Base-by-base conservation (phyloP, 1,140 invertebrate species). In the Drosophila leontia region DNA sequence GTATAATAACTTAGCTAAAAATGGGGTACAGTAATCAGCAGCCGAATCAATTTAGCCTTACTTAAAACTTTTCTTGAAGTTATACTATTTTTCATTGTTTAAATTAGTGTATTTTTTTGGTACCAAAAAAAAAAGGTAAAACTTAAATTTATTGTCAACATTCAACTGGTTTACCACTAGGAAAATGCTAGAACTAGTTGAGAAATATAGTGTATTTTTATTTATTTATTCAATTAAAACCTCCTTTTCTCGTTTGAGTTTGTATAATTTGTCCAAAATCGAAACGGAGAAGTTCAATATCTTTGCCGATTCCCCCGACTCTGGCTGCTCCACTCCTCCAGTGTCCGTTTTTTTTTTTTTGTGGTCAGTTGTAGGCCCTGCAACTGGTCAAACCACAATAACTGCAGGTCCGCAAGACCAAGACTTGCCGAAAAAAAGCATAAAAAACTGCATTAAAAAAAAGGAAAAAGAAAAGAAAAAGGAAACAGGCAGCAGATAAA, bases 301-400 rank as follows among this genome's bases (percentile, higher is more conserved):
- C 35, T 47, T 48, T 3, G 7, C 39, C 19, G 34, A 17, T 45
- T 45, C 44, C 45, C 13, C 3, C 48, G 34, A 68, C 68, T 55
- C 29, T 68, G 39, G 37, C 47, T 56, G 68, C 61, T 26, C 42
- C 60, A 67, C 62, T 65, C 51, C 62, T 65, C 51, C 53, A 39
- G 34, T 23, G 35, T 1, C 35, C 32, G 26, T 50, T 48, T 29
- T 26, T 29, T 48, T 75, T 48, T 29, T 26, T 29, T 48, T 75
- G 70, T 56, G 71, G 71, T 63, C 47, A 58, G 32, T 56, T 34
- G 17, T 34, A 48, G 59, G 78, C 29, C 55, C 58, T 78, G 53
- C 45, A 76, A 85, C 63, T 75, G 80, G 74, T 62, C 74, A 65
- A 84, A 76, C 71, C 78, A 81, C 53, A 70, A 71, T 62, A 80